Conservation (phyloP, 2,797 vertebrate genomes). For the Spinus pinus region DNA sequence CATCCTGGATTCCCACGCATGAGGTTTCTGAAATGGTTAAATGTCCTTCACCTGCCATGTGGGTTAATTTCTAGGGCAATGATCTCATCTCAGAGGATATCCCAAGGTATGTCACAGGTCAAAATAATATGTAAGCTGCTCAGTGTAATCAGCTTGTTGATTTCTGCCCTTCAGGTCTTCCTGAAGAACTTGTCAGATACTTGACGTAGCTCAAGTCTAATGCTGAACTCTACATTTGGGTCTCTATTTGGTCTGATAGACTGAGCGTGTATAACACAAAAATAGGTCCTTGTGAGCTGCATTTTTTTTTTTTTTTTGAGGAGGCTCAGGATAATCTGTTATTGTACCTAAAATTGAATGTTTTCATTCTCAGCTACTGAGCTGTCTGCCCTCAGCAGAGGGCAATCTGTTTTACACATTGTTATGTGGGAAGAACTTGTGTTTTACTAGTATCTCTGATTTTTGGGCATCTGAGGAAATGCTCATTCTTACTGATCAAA, state of each 20-base stretch:
- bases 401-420: background rate
- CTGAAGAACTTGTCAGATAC: background rate
- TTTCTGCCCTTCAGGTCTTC: conserved; percentile 11
- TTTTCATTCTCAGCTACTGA: background rate
- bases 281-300: background rate
- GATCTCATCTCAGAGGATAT: background rate
- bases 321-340: background rate
- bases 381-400: background rate
- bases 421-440: background rate
- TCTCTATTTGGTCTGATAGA: background rate
- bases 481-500: background rate
- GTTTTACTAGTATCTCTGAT: background rate
- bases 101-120: background rate
- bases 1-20: background rate
- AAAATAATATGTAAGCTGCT: conserved; percentile 14
- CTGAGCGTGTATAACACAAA: background rate
- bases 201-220: background rate
- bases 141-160: conserved; percentile 19
- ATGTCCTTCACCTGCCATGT: background rate
- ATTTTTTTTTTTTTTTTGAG: background rate
- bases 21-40: background rate
- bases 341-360: background rate
- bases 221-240: background rate
- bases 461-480: background rate
- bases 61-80: conserved; percentile 1